These are phyloP conservation scores for Dipodomys merriami DNA, from an alignment of 2,113 vertebrate genomes.

Conservation along the genomic window DNA sequence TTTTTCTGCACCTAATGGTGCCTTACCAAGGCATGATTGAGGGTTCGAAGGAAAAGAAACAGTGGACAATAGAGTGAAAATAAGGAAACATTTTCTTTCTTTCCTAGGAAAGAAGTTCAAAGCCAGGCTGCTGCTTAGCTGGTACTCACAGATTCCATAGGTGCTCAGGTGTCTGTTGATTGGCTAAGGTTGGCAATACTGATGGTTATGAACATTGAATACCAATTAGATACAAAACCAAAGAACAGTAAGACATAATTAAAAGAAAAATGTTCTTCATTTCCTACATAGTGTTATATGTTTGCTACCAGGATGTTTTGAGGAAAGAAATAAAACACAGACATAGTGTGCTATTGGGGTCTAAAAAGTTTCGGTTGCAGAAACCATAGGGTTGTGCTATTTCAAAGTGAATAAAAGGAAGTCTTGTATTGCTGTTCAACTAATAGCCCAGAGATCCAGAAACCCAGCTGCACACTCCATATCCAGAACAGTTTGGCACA, in stretches of 20 bases:
- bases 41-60: slow-evolving; percentile 8
- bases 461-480: background rate
- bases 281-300: background rate
- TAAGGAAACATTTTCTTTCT: background rate
- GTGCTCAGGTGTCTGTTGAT: background rate
- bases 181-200: background rate
- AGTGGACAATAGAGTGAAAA: background rate
- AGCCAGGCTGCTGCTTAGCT: background rate
- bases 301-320: background rate
- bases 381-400: background rate
- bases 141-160: background rate
- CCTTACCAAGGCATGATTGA: background rate
- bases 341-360: background rate
- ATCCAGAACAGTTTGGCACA: background rate
- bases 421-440: too few species aligned
- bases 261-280: background rate
- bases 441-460: background rate
- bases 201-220: background rate
- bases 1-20: background rate
- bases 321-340: background rate
- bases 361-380: background rate
- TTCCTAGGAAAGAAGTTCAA: background rate
- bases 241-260: background rate
- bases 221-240: background rate
- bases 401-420: background rate